Base-by-base conservation (phyloP, 2,113 vertebrate species). In the Tonatia bakeri region DNA sequence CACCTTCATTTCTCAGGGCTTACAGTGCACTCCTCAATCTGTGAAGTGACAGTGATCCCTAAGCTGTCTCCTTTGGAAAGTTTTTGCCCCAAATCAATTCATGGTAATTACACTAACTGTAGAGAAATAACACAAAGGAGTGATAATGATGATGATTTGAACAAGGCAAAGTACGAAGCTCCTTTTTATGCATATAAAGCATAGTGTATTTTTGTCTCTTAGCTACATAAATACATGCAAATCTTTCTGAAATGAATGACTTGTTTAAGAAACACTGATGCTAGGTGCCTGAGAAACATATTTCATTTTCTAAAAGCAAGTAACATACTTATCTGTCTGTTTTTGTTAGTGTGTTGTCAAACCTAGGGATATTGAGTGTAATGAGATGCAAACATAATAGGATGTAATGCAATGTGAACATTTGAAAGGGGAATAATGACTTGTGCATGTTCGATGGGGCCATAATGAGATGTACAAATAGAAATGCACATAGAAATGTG, bases 291-390 rank as follows among this genome's bases (percentile, higher is more conserved):
- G 31, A 88, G 93, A 96, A 92, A 86, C 69, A n/a, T 59, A 95
- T 52, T 95, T 94, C 72, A 36, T 96, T 93, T 91, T 83, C 89
- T 89, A 90, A 97, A 97, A 93, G 89, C 89, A 89, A 94, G 69
- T 26, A 75, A 92, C 50, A n/a, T 77, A 84, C n/a, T 93, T 93
- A 79, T 73, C 84, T 95, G 84, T 75, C 91, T 91, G 69, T 70
- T 93, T 96, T 38, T 94, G 91, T 95, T 93, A 91, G 79, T 50
- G 94, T 94, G 79, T 77, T 95, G 96, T 94, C 83, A 96, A 87
- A 95, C 79, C 82, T 72, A 52, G 45, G 70, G 79, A 72, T 47
- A 19, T 5, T 73, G 77, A 84, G 43, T 26, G 19, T 91, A 94
- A 95, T 73, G 47, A 76, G 96, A 94, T 87, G 80, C 84, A 88